Percentiles rank a stretch among this genome's conserved stretches.
phyloP scores from a whole-genome alignment of 1,140 invertebrate genomes.

The Pogonognathellus flavescens region DNA sequence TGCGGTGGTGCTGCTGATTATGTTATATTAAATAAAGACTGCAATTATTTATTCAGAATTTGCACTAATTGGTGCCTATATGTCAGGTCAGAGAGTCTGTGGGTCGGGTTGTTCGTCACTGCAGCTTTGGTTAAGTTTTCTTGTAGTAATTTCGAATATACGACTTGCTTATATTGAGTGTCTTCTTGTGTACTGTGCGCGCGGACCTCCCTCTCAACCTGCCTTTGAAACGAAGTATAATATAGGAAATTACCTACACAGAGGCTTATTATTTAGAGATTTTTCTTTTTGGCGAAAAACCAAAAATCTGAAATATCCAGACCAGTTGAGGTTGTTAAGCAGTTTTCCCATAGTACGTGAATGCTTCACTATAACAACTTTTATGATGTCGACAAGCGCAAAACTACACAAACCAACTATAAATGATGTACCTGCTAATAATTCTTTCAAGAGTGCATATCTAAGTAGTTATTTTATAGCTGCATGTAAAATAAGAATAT shows the following conservation, averaged over 20 bases:
- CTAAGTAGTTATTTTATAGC: conserved; percentile 24
- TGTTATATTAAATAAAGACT: conserved; percentile 46
- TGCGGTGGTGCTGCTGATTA: conserved; percentile 9
- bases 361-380: conserved; percentile 40
- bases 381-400: conserved; percentile 30
- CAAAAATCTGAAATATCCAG: conserved; percentile 48
- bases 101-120: conserved; percentile 9
- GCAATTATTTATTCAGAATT: conserved; percentile 53
- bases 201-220: conserved; percentile 26
- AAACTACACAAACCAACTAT: conserved; percentile 5
- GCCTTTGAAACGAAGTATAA: background rate
- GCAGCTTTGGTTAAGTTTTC: background rate
- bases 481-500: background rate
- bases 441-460: conserved; percentile 43
- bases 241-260: background rate
- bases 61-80: conserved; percentile 18
- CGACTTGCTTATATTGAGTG: conserved; percentile 12
- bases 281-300: conserved; percentile 44
- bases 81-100: conserved; percentile 44
- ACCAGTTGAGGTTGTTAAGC: conserved; percentile 41
- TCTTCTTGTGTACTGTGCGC: background rate
- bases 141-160: conserved; percentile 5
- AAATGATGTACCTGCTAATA: conserved; percentile 28
- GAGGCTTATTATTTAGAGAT: conserved; percentile 9
- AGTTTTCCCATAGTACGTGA: conserved; percentile 28